Conservation (phyloP, 1,140 invertebrate species). For the Gyrodactylus bullatarudis region DNA sequence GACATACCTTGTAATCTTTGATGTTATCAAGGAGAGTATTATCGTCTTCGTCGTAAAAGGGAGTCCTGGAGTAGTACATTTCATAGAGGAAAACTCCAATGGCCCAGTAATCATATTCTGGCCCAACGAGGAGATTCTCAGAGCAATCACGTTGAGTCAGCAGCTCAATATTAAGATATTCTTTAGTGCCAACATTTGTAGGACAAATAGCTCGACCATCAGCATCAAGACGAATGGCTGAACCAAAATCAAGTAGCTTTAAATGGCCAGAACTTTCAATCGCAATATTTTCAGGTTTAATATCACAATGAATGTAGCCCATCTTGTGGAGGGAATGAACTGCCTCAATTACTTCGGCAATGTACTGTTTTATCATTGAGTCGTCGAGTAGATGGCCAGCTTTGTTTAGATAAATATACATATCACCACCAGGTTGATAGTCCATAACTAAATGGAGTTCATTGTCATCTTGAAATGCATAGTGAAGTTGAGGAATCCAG, state of each 20-base stretch:
- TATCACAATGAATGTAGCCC: slow-evolving; percentile 2
- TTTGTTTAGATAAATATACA: slow-evolving; percentile 82
- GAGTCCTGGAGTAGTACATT: slow-evolving; percentile 27
- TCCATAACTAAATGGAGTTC: slow-evolving; percentile 99
- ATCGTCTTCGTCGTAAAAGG: neutral
- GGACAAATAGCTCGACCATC: slow-evolving; percentile 17
- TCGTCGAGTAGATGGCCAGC: slow-evolving; percentile 55
- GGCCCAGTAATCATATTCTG: slow-evolving; percentile 99
- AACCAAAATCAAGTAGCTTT: slow-evolving; percentile 4
- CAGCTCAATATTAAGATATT: slow-evolving; percentile 94
- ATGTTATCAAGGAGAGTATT: neutral
- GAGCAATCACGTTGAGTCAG: slow-evolving; percentile 75
- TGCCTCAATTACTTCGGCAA: neutral
- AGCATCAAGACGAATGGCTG: slow-evolving; percentile 55
- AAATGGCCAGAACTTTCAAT: neutral
- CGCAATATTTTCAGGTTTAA: slow-evolving; percentile 1
- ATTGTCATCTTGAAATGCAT: slow-evolving; percentile 42
- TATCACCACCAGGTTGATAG: slow-evolving; percentile 93
- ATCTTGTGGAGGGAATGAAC: slow-evolving; percentile 2
- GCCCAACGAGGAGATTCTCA: slow-evolving; percentile 31
- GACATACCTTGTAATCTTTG: neutral
- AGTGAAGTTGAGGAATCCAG: slow-evolving; percentile 77
- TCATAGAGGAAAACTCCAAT: slow-evolving; percentile 96
- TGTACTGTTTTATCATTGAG: slow-evolving; percentile 28
- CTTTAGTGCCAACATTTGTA: slow-evolving; percentile 85